These are phyloP conservation scores for Anguilla japonica DNA, from an alignment of 2,113 vertebrate genomes.

Conservation along the genomic window DNA sequence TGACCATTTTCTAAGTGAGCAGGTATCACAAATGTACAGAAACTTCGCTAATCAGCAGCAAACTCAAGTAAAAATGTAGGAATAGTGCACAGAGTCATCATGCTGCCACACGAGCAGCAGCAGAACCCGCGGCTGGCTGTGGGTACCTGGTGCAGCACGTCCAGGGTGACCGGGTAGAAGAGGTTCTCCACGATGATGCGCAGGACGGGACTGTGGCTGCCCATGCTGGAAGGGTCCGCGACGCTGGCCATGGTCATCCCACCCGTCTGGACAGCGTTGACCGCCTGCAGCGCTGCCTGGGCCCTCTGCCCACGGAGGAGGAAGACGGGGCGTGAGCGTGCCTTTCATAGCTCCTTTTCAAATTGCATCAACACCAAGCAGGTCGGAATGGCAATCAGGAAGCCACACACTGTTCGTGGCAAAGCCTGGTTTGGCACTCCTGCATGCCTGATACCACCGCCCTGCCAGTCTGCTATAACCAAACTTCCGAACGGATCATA, in stretches of 20 bases:
- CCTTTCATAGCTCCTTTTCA: not conserved
- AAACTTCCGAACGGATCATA: not conserved
- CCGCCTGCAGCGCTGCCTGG: constrained; percentile 88
- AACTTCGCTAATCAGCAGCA: too few relatives aligned
- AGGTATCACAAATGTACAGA: not conserved
- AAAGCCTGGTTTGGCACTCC: not conserved
- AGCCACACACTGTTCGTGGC: not conserved
- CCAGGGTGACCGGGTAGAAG: constrained; percentile 90
- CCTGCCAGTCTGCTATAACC: not conserved
- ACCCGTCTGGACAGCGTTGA: constrained; percentile 77
- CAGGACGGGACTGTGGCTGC: constrained; percentile 83
- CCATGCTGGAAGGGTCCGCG: constrained; percentile 62
- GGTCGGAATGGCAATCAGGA: not conserved
- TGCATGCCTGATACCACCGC: not conserved
- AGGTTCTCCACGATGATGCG: constrained; percentile 95
- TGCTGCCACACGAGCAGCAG: not conserved
- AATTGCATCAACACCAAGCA: not conserved
- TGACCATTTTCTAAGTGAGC: not conserved
- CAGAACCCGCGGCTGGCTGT: too few relatives aligned
- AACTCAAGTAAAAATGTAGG: too few relatives aligned
- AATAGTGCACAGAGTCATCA: too few relatives aligned
- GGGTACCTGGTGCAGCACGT: constrained; percentile 90
- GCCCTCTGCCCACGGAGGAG: constrained; percentile 75
- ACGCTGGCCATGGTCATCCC: constrained; percentile 69
- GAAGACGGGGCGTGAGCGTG: not conserved